Evolutionary conservation across 1,140 invertebrate genomes (phyloP).

Genomic region (Megalopta genalis): DNA sequence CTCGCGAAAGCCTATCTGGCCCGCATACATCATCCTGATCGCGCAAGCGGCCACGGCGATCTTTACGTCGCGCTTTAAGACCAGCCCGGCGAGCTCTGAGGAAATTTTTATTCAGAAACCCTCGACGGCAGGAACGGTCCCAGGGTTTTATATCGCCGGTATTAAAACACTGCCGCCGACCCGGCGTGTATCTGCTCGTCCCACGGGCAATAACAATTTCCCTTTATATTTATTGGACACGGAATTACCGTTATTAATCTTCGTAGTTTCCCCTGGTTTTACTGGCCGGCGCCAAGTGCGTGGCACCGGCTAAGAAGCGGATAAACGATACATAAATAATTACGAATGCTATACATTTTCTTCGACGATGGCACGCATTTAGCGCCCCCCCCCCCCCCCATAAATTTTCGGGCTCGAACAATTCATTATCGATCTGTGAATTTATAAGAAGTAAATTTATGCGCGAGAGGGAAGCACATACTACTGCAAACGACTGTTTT

Average conservation of each 20-base stretch:
- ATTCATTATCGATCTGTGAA: too few species aligned
- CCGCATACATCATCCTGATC: conserved; percentile 18
- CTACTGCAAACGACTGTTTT: too few species aligned
- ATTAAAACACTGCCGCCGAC: not conserved
- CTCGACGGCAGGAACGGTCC: not conserved
- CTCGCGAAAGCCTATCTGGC: conserved; percentile 8
- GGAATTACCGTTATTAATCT: not conserved
- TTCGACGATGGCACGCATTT: too few species aligned
- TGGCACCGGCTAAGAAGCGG: too few species aligned
- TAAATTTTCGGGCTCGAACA: too few species aligned
- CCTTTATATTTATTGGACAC: not conserved
- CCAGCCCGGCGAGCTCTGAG: not conserved
- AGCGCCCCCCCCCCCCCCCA: too few species aligned
- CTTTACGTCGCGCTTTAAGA: not conserved
- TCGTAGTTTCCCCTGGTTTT: not conserved
- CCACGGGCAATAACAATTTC: not conserved
- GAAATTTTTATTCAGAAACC: conserved; percentile 14
- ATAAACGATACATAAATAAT: too few species aligned
- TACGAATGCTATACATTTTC: too few species aligned
- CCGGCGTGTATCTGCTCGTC: not conserved
- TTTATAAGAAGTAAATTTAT: too few species aligned
- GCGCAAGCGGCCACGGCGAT: not conserved
- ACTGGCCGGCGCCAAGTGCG: not conserved
- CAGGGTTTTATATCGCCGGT: conserved; percentile 2
- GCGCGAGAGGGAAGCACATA: too few species aligned